These are phyloP conservation scores for Motacilla tschutschensis DNA, from an alignment of 2,113 vertebrate species.

Conservation along the genomic window DNA sequence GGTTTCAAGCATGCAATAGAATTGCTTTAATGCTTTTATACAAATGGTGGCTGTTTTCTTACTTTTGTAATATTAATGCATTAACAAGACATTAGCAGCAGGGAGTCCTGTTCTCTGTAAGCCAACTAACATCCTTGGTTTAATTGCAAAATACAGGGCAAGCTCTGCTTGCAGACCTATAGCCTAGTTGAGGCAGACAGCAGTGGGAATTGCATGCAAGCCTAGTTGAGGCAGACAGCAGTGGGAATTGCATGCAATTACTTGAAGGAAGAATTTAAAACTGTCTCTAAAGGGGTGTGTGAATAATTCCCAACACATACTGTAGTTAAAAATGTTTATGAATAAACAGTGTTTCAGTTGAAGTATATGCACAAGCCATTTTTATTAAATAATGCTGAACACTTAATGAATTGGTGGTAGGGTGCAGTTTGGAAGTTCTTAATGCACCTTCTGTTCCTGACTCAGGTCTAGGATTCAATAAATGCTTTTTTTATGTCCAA, in stretches of 20 bases:
- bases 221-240: neutral
- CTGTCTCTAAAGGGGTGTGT: neutral
- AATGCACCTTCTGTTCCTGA: constrained; percentile 73
- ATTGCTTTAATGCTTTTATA: neutral
- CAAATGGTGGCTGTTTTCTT: neutral
- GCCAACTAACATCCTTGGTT: neutral
- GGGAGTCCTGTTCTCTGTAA: neutral
- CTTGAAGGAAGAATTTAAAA: neutral
- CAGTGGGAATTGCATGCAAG: neutral
- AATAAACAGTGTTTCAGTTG: constrained; percentile 52
- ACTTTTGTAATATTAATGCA: neutral
- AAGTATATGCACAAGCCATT: constrained; percentile 31
- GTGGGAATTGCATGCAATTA: neutral
- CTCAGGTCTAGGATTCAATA: constrained; percentile 61
- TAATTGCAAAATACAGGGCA: neutral
- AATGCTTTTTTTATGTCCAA: constrained; percentile 71
- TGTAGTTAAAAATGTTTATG: constrained; percentile 52
- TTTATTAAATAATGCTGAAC: constrained; percentile 69
- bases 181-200: neutral
- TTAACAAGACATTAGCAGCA: neutral
- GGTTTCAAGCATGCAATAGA: neutral
- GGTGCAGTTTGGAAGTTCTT: constrained; percentile 62
- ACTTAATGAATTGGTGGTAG: constrained; percentile 52
- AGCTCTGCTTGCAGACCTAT: neutral
- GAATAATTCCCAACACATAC: constrained; percentile 37